phyloP scores from a whole-genome alignment of 2,888 invertebrate species.

The Megaustenia siamemsis region DNA sequence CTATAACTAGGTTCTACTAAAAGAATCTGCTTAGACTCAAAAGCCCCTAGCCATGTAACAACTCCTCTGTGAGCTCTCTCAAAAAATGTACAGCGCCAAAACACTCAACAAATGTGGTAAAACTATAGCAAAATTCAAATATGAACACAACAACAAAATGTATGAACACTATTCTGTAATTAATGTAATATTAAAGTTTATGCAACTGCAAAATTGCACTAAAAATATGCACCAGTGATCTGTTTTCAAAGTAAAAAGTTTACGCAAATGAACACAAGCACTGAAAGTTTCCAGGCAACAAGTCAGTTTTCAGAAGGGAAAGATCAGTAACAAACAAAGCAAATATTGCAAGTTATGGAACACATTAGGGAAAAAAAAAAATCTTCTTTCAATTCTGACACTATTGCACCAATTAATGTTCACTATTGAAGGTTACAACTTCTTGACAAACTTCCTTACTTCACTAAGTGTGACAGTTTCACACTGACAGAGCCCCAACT shows the following conservation, averaged over 20 bases:
- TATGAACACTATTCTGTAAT: slow-evolving; percentile 29
- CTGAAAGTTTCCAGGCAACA: slow-evolving; percentile 20
- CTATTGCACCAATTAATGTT: slow-evolving; percentile 6
- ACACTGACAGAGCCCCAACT: no score
- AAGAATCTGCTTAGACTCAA: not conserved
- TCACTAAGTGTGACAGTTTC: no score
- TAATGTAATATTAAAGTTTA: slow-evolving; percentile 5
- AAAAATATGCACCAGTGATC: slow-evolving; percentile 38
- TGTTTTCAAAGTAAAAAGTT: slow-evolving; percentile 9
- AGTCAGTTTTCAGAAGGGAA: not conserved
- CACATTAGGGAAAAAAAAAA: not conserved
- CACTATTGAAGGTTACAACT: not conserved
- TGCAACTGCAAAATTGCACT: slow-evolving; percentile 38
- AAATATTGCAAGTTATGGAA: slow-evolving; percentile 1
- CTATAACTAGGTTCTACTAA: not conserved
- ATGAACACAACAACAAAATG: not conserved
- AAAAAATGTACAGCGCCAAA: not conserved
- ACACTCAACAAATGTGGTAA: not conserved
- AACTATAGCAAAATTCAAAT: slow-evolving; percentile 17
- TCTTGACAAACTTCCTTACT: no score
- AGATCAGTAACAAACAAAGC: not conserved
- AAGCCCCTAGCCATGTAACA: not conserved
- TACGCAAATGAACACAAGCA: slow-evolving; percentile 39
- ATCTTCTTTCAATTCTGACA: not conserved
- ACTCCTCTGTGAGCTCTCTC: not conserved